These are phyloP conservation scores for Axea sp. DNA, from an alignment of 2,888 invertebrate genomes.

Conservation along the genomic window DNA sequence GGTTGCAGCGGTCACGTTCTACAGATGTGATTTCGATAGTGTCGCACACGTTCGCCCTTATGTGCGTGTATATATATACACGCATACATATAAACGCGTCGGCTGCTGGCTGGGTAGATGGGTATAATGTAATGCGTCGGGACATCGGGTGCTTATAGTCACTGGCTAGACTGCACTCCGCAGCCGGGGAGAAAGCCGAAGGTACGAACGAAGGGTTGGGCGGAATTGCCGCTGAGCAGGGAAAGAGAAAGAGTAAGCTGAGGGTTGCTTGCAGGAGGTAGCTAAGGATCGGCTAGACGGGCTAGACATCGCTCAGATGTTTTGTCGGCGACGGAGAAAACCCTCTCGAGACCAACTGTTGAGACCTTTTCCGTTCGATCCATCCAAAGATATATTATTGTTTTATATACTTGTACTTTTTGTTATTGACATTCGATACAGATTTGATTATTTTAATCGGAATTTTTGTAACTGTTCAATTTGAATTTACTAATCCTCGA, in stretches of 20 bases:
- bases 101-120: constrained; percentile 45
- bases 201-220: constrained; percentile 67
- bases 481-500: too few relatives aligned
- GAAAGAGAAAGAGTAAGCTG: constrained; percentile 45
- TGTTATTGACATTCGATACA: too few relatives aligned
- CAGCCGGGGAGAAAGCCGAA: constrained; percentile 70
- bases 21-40: constrained; percentile 60
- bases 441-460: too few relatives aligned
- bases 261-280: constrained; percentile 44
- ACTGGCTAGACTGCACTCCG: constrained; percentile 76
- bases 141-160: constrained; percentile 70
- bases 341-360: constrained; percentile 56
- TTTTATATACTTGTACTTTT: too few relatives aligned
- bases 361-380: constrained; percentile 27
- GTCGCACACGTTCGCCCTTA: constrained; percentile 26
- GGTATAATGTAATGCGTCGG: constrained; percentile 67
- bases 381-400: constrained; percentile 10
- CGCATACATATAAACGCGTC: constrained; percentile 29
- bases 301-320: constrained; percentile 53
- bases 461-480: too few relatives aligned
- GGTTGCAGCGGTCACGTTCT: constrained; percentile 54
- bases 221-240: constrained; percentile 47
- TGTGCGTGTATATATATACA: constrained; percentile 11
- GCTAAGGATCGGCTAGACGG: constrained; percentile 51
- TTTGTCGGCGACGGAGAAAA: constrained; percentile 42